Percentiles rank a stretch among this genome's conserved stretches.
Evolutionary conservation across 2,113 vertebrate genomes (phyloP).

Genomic region (Chelonoidis abingdonii): DNA sequence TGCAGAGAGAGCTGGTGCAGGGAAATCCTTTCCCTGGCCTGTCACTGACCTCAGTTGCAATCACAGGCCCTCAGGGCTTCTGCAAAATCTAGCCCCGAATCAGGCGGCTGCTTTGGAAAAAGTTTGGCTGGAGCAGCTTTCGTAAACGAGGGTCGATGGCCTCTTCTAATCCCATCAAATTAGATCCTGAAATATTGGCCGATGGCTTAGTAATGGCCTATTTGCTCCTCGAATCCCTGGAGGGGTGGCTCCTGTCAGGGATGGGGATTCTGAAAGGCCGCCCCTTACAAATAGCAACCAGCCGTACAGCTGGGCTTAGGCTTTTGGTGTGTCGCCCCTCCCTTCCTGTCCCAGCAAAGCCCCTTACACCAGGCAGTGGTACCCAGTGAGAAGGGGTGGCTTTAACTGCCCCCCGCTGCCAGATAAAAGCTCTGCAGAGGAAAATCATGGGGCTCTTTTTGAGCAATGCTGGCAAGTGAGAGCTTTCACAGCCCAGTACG

Average conservation of each 20-base stretch:
- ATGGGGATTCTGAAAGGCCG: no score
- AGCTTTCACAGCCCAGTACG: not conserved
- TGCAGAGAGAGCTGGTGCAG: not conserved
- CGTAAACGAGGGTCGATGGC: not conserved
- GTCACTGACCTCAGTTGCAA: not conserved
- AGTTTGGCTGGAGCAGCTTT: not conserved
- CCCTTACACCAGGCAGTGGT: not conserved
- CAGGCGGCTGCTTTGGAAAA: not conserved
- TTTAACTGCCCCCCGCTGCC: not conserved
- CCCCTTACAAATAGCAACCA: no score
- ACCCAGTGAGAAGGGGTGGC: not conserved
- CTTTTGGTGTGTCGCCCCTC: no score
- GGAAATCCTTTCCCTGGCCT: not conserved
- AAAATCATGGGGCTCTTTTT: not conserved
- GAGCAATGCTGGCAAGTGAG: not conserved
- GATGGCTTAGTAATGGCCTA: no score
- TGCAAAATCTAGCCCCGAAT: not conserved
- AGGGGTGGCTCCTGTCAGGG: no score
- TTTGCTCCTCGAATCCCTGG: not conserved
- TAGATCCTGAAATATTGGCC: not conserved
- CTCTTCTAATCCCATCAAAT: not conserved
- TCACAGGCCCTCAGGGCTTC: not conserved
- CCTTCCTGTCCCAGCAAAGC: no score
- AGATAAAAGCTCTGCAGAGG: not conserved
- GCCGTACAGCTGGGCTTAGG: no score